Conservation (phyloP, 1,140 invertebrate genomes). For the Drosophila pandora region DNA sequence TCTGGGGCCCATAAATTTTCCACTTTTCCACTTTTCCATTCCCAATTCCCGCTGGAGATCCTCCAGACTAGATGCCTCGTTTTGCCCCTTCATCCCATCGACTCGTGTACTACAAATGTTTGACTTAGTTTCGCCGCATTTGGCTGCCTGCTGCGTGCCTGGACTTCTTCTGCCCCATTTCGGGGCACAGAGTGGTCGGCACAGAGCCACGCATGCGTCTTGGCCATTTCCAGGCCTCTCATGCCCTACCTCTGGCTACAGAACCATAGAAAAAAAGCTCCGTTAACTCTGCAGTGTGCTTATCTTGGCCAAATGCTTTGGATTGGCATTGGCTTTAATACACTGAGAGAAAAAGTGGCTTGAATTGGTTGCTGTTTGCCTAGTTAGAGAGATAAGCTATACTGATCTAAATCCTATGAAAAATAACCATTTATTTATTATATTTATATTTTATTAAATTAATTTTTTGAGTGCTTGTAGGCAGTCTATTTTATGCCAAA, state of each 20-base stretch:
- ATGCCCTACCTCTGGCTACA: neutral
- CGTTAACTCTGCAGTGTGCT: constrained; percentile 61
- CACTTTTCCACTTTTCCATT: constrained; percentile 67
- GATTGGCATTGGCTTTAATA: constrained; percentile 36
- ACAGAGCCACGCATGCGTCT: constrained; percentile 67
- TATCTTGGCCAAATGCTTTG: constrained; percentile 57
- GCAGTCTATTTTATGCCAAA: constrained; percentile 64
- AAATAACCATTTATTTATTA: neutral
- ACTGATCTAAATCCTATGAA: too few relatives aligned
- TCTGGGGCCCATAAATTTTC: constrained; percentile 73
- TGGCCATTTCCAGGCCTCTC: constrained; percentile 38
- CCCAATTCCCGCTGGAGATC: constrained; percentile 55
- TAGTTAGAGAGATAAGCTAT: neutral
- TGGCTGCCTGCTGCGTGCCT: constrained; percentile 67
- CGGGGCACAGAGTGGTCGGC: constrained; percentile 6
- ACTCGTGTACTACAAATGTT: constrained; percentile 73
- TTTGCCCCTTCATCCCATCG: neutral
- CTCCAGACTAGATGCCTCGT: neutral
- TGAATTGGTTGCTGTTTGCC: neutral
- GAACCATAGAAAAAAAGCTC: constrained; percentile 28
- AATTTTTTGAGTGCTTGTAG: constrained; percentile 13
- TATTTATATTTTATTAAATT: rapidly evolving
- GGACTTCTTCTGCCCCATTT: constrained; percentile 20
- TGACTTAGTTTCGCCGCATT: constrained; percentile 72
- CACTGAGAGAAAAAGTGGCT: neutral